A percentile compares a stretch with the other conserved stretches of the same genome.
Evolutionary conservation across 2,113 vertebrate genomes (phyloP).

Genomic region (Pedetes capensis): DNA sequence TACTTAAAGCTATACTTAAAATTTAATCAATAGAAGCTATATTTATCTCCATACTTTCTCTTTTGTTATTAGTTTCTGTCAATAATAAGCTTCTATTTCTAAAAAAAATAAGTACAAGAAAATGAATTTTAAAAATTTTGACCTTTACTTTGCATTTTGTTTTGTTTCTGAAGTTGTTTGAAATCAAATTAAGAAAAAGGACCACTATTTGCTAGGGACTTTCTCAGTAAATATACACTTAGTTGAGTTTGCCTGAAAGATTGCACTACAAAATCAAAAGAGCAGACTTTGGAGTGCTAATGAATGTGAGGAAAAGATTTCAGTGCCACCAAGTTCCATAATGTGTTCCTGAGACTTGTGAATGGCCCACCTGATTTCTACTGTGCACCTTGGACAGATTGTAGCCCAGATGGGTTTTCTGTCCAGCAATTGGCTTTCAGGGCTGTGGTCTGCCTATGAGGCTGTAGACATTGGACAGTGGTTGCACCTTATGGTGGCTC

Average conservation of each 20-base stretch:
- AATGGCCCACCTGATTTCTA: neutral
- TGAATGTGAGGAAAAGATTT: neutral
- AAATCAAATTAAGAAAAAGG: neutral
- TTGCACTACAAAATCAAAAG: neutral
- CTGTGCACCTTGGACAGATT: neutral
- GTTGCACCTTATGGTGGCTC: neutral
- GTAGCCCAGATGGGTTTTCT: too few relatives aligned
- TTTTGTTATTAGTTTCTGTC: neutral
- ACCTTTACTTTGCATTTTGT: neutral
- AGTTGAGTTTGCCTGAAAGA: neutral
- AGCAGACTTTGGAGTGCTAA: neutral
- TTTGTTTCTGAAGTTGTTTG: neutral
- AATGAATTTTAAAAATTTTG: neutral
- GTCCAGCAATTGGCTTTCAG: neutral
- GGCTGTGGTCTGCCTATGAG: neutral
- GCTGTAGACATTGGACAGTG: neutral
- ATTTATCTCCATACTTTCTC: neutral
- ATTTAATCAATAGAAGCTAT: neutral
- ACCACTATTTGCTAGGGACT: fast-evolving
- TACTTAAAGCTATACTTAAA: neutral
- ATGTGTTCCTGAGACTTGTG: neutral
- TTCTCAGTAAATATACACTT: neutral
- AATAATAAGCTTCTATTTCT: neutral
- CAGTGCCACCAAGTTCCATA: neutral
- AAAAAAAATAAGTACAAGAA: neutral